These are phyloP conservation scores for Calidris pugnax DNA, from an alignment of 2,113 vertebrate species.

Conservation along the genomic window DNA sequence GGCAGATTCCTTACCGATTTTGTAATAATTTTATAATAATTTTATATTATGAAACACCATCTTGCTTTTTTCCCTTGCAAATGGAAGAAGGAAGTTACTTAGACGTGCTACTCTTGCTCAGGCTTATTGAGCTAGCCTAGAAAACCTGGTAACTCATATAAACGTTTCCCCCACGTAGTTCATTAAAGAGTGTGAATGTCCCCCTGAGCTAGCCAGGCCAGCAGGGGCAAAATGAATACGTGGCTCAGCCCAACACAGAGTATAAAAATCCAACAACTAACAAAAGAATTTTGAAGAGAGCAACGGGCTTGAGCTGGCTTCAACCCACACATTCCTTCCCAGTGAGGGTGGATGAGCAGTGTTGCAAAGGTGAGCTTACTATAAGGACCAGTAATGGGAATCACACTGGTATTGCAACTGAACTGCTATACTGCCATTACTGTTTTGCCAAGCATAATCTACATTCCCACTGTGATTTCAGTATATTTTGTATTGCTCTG, in stretches of 20 bases:
- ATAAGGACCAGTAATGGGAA: background rate
- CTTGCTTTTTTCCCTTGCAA: background rate
- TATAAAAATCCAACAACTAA: background rate
- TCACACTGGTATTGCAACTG: accelerated
- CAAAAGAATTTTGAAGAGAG: background rate
- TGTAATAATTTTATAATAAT: background rate
- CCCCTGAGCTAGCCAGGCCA: background rate
- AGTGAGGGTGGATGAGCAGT: background rate
- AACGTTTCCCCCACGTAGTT: background rate
- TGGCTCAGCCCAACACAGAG: background rate
- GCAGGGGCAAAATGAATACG: background rate
- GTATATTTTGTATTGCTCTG: background rate
- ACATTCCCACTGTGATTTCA: background rate
- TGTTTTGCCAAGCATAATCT: background rate
- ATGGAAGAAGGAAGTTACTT: background rate
- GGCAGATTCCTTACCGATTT: background rate
- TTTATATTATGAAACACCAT: background rate
- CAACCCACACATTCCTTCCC: background rate
- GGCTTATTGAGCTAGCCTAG: background rate
- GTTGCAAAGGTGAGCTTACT: background rate
- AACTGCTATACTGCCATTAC: background rate
- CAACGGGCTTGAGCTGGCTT: background rate
- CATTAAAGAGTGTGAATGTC: background rate
- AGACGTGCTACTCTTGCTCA: background rate
- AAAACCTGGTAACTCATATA: background rate